phyloP scores from a whole-genome alignment of 2,888 invertebrate genomes.

The Belgica antarctica region DNA sequence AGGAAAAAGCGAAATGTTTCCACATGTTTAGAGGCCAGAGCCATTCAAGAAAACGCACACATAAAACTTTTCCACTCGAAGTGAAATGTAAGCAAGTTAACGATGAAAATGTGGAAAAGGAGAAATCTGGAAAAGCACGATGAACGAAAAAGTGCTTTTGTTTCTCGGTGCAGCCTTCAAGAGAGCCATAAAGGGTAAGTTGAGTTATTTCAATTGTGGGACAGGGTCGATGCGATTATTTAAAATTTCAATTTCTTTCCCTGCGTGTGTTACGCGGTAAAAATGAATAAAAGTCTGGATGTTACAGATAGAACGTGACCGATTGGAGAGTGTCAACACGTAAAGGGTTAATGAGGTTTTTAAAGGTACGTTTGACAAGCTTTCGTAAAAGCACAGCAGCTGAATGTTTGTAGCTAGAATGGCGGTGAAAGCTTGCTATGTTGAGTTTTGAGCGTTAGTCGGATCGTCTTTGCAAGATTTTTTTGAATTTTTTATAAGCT shows the following conservation, averaged over 20 bases:
- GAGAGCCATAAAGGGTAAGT: conserved; percentile 1
- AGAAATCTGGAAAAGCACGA: not conserved
- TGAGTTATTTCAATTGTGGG: conserved; percentile 16
- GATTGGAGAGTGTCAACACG: too few species aligned
- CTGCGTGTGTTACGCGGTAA: not conserved
- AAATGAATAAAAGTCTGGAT: too few species aligned
- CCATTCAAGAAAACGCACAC: conserved; percentile 6
- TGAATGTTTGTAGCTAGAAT: too few species aligned
- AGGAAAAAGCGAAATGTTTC: conserved; percentile 9
- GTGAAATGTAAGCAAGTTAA: conserved; percentile 30
- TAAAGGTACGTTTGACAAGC: too few species aligned
- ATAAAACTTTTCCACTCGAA: conserved; percentile 24
- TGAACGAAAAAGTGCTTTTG: not conserved
- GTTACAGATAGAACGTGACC: too few species aligned
- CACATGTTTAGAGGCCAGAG: conserved; percentile 7
- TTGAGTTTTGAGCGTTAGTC: too few species aligned
- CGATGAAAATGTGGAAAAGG: not conserved
- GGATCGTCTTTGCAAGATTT: too few species aligned
- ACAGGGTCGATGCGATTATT: not conserved
- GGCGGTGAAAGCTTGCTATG: too few species aligned
- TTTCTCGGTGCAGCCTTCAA: not conserved
- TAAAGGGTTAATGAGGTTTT: too few species aligned
- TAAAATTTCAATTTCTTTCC: not conserved
- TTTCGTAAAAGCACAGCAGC: too few species aligned
- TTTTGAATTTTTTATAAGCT: too few species aligned